A percentile compares a stretch with the other conserved stretches of the same genome.
Conservation (phyloP, 1,140 invertebrate species). For the Rhyacophila brunnea region DNA sequence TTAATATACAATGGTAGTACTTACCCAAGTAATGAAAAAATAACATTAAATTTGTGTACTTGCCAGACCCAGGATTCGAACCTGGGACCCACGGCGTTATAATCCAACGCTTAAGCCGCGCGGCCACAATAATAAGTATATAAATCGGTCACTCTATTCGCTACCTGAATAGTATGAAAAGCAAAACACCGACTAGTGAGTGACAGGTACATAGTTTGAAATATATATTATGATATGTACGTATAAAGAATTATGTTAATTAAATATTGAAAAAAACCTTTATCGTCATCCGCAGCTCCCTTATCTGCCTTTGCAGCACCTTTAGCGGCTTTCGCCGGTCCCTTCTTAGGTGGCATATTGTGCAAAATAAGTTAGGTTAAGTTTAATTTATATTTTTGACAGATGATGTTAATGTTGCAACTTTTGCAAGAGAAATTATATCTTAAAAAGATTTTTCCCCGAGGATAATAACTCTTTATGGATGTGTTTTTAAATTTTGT, state of each 20-base stretch:
- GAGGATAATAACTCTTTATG: too few relatives aligned
- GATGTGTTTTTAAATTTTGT: too few relatives aligned
- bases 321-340: conserved; percentile 56
- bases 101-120: too few relatives aligned
- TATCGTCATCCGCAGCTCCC: conserved; percentile 48
- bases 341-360: conserved; percentile 71
- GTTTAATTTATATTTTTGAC: neutral
- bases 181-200: neutral
- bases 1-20: too few relatives aligned
- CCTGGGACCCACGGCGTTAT: too few relatives aligned
- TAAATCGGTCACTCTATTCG: too few relatives aligned
- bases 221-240: neutral
- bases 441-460: too few relatives aligned
- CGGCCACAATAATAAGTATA: too few relatives aligned
- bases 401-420: neutral
- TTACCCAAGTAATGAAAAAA: too few relatives aligned
- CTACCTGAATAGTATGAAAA: neutral
- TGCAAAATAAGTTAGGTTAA: neutral
- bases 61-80: too few relatives aligned
- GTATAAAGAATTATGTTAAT: neutral
- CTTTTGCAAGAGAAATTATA: too few relatives aligned
- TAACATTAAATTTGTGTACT: too few relatives aligned
- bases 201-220: neutral
- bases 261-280: conserved; percentile 38
- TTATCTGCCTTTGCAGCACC: conserved; percentile 3